Evolutionary conservation across 53 echinoderm and acorn worm genomes (phyloP), one percentile per base, ranked within the genome.

Genomic region (Glandiceps talaboti): DNA sequence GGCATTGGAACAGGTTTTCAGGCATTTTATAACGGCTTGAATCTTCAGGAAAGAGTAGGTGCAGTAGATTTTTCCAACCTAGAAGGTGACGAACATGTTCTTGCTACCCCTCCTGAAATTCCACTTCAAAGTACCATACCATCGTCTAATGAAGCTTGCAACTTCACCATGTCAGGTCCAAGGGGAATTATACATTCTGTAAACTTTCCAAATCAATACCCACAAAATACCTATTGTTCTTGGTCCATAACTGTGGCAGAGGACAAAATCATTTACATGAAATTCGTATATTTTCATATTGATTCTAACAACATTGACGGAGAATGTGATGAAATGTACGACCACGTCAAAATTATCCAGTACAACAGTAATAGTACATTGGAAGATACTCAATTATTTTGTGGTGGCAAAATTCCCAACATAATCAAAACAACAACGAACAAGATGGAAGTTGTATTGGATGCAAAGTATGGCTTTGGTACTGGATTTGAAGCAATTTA

Each of bases 251-350:
- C 75, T 30, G 79, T 75, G 27, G 82, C 74, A 29, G 75, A 73
- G 33, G 30, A 31, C 28, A 81, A 74, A 30, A 30, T 82, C 29
- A 82, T 88, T 33, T 76, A 74, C 26, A 45, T 88, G 12, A 30
- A 78, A 31, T 88, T 88, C 75, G 28, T 88, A 1, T 84, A 88
- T 76, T 88, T 88, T 76, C 81, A 88, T 29, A 31, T 88, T 32
- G 82, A 85, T 76, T 78, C 76, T 45, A 33, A 84, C 73, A 82
- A 64, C 31, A 28, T 85, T n/a, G 32, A 81, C 20, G 79, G 75
- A 0, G 74, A 78, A 25, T 88, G 88, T 77, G 82, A 85, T 33
- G 14, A 25, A 1, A 78, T 75, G 27, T 88, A 88, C 76, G 84
- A 81, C 0, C 79, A 85, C 25, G 79, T 88, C 10, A 79, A 74